Percentiles rank a stretch among this genome's conserved stretches.
phyloP scores from a whole-genome alignment of 2,888 invertebrate genomes.

The Tipula vernalis region DNA sequence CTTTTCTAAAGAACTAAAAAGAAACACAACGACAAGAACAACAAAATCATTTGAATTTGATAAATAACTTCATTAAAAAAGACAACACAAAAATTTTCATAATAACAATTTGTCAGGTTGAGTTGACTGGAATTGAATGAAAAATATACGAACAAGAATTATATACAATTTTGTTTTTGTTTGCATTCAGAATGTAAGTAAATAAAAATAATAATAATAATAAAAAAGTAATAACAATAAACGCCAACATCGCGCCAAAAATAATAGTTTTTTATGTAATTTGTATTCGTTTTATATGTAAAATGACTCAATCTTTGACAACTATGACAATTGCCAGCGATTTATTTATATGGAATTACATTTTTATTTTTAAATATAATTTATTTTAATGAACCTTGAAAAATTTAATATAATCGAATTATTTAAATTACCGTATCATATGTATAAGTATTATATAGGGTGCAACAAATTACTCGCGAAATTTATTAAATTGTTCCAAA shows the following conservation, averaged over 20 bases:
- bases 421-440: not conserved
- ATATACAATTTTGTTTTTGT: not conserved
- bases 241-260: conserved; percentile 1
- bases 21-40: not conserved
- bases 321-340: not conserved
- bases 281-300: not conserved
- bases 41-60: conserved; percentile 4
- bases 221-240: not conserved
- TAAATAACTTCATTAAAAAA: not conserved
- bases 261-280: not conserved
- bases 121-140: not conserved
- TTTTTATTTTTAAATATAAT: not conserved
- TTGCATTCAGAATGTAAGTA: not conserved
- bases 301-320: not conserved
- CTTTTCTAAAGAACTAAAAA: not conserved
- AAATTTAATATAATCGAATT: not conserved
- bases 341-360: not conserved
- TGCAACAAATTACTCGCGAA: not conserved
- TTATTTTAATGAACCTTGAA: not conserved
- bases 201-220: not conserved
- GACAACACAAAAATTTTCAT: not conserved
- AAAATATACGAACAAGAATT: not conserved
- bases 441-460: not conserved
- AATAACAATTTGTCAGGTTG: not conserved
- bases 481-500: too few relatives aligned